Conservation (phyloP, 2,113 vertebrate genomes). For the Ochotona princeps region DNA sequence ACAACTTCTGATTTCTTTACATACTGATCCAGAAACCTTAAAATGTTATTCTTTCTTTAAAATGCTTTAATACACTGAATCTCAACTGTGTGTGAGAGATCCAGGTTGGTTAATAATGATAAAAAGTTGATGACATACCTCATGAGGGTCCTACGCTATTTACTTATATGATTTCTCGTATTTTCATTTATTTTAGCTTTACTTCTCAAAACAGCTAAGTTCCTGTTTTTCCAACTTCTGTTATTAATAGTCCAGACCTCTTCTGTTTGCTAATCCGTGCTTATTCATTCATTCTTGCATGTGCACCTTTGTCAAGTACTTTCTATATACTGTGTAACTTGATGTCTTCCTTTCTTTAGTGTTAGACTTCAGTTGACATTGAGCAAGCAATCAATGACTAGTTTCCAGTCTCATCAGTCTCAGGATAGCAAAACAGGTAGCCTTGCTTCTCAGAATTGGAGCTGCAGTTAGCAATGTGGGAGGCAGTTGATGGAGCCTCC, state of each 20-base stretch:
- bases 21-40: not conserved
- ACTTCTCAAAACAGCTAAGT: not conserved
- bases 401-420: not conserved
- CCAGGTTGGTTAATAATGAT: not conserved
- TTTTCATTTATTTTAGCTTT: not conserved
- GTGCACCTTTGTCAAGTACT: not conserved
- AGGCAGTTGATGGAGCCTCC: not conserved
- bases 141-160: not conserved
- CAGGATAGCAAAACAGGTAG: not conserved
- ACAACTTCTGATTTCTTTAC: not conserved
- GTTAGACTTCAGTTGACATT: not conserved
- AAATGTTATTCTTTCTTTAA: not conserved
- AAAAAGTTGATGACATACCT: not conserved
- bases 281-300: not conserved
- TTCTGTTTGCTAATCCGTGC: not conserved
- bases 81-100: not conserved
- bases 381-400: not conserved
- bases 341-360: not conserved
- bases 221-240: not conserved
- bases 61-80: not conserved
- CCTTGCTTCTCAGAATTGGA: not conserved
- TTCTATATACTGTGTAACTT: not conserved
- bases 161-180: not conserved
- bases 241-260: not conserved
- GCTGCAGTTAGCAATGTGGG: not conserved